phyloP scores from a whole-genome alignment of 2,888 invertebrate genomes.

The Crepidodera aurea region DNA sequence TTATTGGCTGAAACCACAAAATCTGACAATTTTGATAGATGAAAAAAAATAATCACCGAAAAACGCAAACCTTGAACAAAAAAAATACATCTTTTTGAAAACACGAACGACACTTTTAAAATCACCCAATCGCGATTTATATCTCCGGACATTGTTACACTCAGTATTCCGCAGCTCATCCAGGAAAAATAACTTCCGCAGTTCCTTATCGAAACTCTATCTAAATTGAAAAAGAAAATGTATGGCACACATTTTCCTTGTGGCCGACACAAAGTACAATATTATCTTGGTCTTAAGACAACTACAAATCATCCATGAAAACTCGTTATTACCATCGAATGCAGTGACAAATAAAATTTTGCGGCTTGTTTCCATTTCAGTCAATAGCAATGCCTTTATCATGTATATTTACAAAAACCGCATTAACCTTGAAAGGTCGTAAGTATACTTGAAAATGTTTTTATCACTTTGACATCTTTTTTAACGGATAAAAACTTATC shows the following conservation, averaged over 20 bases:
- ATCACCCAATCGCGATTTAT: slow-evolving; percentile 2
- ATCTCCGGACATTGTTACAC: slow-evolving; percentile 22
- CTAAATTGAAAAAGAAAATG: slow-evolving; percentile 36
- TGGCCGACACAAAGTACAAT: slow-evolving; percentile 28
- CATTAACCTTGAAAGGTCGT: too few species aligned
- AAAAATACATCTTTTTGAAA: too few species aligned
- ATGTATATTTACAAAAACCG: too few species aligned
- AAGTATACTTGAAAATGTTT: too few species aligned
- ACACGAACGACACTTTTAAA: not conserved
- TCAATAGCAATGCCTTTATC: too few species aligned
- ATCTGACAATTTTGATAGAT: too few species aligned
- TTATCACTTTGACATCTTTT: too few species aligned
- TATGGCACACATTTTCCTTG: slow-evolving; percentile 30
- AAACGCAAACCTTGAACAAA: too few species aligned
- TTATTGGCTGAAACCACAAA: too few species aligned
- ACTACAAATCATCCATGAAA: slow-evolving; percentile 19
- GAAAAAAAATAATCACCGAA: too few species aligned
- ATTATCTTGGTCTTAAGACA: slow-evolving; percentile 26
- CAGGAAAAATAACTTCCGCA: slow-evolving; percentile 21
- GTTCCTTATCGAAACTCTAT: slow-evolving; percentile 18
- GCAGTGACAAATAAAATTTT: not conserved
- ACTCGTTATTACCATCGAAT: not conserved
- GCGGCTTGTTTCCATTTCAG: too few species aligned
- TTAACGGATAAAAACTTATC: too few species aligned
- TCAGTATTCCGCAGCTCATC: slow-evolving; percentile 12